Base-by-base conservation (phyloP, 2,113 vertebrate species). In the Melanostigma gelatinosum region DNA sequence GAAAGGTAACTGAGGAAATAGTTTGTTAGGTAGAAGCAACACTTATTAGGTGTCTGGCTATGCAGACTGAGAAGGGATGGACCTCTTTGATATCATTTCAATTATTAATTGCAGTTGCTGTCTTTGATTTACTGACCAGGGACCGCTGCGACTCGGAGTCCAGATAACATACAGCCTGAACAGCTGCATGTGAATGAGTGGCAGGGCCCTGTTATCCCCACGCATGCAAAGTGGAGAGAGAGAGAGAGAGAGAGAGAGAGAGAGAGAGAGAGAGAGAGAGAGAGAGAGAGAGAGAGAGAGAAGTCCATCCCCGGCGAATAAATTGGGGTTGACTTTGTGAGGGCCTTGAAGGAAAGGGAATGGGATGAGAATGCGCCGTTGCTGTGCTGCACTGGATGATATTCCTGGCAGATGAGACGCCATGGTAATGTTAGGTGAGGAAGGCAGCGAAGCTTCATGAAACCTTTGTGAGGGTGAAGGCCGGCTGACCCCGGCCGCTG, bases 291-390 rank as follows among this genome's bases (percentile, higher is more conserved):
- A n/a, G n/a, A n/a, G n/a, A n/a, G n/a, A 79, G 91, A 93, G 91
- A 90, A 91, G 85, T 90, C 88, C 79, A 83, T 91, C 88, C 87
- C 86, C 72, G 1, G 69, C 38, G 80, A 88, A 91, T 92, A 93
- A 90, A 94, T 92, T 89, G 90, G 83, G 83, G 89, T 89, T 93
- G 90, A 93, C 89, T 93, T 93, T 90, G 89, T 60, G 82, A 88
- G 89, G 88, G 90, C 89, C 90, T 92, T 91, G 90, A 92, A 92
- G 89, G 81, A 86, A 87, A 91, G 40, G 86, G 85, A 89, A 88
- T 82, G 79, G 82, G 90, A 90, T 91, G 85, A 87, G 89, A 87
- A 88, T 88, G 75, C 44, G 80, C 75, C 62, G 83, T 73, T 89
- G 89, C 89, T 83, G 54, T 74, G 87, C 87, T 77, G 83, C 79